Evolutionary conservation across 2,797 vertebrate genomes (phyloP), one percentile per base, ranked within the genome.

Genomic region (Molossus alvarezi): DNA sequence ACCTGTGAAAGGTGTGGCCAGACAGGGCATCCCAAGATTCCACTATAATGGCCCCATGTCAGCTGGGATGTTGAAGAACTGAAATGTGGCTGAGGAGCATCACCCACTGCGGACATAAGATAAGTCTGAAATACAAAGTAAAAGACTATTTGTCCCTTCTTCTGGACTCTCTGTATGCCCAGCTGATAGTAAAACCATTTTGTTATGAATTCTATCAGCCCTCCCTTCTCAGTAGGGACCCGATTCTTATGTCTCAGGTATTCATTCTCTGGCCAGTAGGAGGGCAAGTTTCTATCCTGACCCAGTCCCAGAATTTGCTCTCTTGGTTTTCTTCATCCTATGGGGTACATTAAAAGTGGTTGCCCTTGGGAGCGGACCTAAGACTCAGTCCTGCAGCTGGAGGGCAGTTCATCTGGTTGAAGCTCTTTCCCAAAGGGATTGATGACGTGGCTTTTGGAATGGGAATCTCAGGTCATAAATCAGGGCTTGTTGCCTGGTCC

Each of bases 361-460:
- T 65, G 29, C 20, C 64, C 29, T 91, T 93, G 62, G 71, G 23
- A 88, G 1, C 13, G 33, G 45, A 17, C 29, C 58, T 83, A 60
- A 20, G 37, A 57, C 67, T 92, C 67, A 45, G 41, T 29, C 65
- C 75, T 77, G 9, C 51, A 29, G 3, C 51, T 72, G 41, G 86
- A 92, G 41, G 75, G 45, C 60, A 62, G 37, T 48, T 92, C 23
- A 17, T 77, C 29, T 76, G 76, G 17, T 45, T 90, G 25, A 85
- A 92, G 12, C 23, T 72, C 83, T 84, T 88, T 95, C 67, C 83
- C 73, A 17, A 62, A 92, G 48, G 76, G 41, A 81, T 27, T 13
- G 9, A 60, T 89, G 71, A 86, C 82, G 45, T 45, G 7, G 64
- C 87, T 88, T 96, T 87, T 89, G 53, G 90, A 92, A 69, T 71